Percentiles rank a stretch among this genome's conserved stretches.
Conservation (phyloP, 2,888 invertebrate species). For the Coremacera marginata region DNA sequence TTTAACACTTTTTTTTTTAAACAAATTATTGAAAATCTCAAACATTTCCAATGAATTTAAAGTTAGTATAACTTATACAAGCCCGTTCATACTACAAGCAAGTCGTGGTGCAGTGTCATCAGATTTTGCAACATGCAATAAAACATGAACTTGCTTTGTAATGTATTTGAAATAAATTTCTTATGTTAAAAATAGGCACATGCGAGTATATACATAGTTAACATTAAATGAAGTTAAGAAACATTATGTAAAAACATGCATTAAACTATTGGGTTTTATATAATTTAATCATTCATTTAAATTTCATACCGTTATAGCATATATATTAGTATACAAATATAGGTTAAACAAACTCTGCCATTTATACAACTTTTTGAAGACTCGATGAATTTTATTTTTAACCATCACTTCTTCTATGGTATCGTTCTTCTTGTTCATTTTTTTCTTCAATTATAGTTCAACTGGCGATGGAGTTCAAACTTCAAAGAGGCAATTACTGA, state of each 20-base stretch:
- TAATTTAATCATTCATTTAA: too few species aligned
- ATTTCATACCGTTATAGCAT: neutral
- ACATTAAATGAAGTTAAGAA: too few species aligned
- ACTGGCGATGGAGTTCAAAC: constrained; percentile 93
- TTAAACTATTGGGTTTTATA: too few species aligned
- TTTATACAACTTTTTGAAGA: neutral
- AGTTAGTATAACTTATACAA: neutral
- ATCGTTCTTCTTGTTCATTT: constrained; percentile 57
- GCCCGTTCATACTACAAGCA: too few species aligned
- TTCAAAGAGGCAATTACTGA: constrained; percentile 95
- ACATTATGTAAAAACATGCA: too few species aligned
- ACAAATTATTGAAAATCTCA: constrained; percentile 49
- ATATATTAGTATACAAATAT: neutral
- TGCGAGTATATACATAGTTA: too few species aligned
- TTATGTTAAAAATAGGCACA: too few species aligned
- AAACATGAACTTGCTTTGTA: too few species aligned
- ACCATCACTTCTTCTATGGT: constrained; percentile 52
- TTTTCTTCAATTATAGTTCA: constrained; percentile 51
- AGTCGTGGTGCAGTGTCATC: too few species aligned
- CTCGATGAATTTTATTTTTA: constrained; percentile 23
- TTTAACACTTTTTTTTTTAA: neutral
- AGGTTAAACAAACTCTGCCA: neutral
- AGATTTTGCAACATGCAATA: too few species aligned
- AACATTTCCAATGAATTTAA: constrained; percentile 57
- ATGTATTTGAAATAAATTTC: too few species aligned